These are phyloP conservation scores for Dermatemys mawii DNA, from an alignment of 2,113 vertebrate species.

Conservation along the genomic window DNA sequence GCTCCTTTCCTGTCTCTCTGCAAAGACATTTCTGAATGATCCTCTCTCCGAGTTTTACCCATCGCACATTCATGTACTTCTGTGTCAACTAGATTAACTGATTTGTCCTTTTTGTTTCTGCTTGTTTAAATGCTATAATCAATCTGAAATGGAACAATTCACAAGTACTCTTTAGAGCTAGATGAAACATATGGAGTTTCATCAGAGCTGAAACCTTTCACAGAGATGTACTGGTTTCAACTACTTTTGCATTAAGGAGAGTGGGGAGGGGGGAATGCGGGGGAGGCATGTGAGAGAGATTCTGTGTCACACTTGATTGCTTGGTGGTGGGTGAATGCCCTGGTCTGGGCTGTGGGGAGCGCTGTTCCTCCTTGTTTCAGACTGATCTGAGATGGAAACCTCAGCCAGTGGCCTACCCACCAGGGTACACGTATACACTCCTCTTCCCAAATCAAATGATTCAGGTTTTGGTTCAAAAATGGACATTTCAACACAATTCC, in stretches of 20 bases:
- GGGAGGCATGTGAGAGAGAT: background rate
- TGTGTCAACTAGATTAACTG: background rate
- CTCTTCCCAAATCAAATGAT: background rate
- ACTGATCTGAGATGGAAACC: no score
- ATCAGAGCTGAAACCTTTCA: background rate
- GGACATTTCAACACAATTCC: accelerated
- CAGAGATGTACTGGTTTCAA: background rate
- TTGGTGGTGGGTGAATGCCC: background rate
- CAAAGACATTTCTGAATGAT: background rate
- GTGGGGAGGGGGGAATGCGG: background rate
- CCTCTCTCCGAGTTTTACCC: background rate
- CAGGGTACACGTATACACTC: background rate
- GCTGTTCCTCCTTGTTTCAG: background rate
- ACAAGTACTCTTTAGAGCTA: background rate
- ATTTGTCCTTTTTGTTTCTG: background rate
- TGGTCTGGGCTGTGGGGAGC: background rate
- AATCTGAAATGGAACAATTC: background rate
- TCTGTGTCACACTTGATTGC: background rate
- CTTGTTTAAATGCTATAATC: background rate
- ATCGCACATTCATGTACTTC: background rate
- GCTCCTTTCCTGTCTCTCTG: background rate
- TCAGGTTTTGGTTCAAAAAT: background rate
- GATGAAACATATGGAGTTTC: background rate
- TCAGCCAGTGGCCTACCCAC: background rate
- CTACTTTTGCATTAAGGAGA: background rate